phyloP scores from a whole-genome alignment of 2,888 invertebrate genomes.

The Gari tellinella region DNA sequence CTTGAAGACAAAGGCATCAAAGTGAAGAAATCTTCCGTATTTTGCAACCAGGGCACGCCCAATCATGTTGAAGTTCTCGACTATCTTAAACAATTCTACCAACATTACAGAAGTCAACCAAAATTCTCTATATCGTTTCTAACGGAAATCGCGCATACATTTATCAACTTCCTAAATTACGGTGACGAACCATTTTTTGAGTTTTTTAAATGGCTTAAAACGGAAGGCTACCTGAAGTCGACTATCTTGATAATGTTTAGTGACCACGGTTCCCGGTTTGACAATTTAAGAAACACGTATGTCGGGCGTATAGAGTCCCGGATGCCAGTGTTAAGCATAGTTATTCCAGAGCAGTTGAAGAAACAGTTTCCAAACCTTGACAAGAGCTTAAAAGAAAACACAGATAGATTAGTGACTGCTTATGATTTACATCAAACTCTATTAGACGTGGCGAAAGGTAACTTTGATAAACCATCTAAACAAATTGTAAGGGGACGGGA shows the following conservation, averaged over 20 bases:
- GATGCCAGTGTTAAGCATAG: constrained; percentile 91
- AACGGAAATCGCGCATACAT: constrained; percentile 93
- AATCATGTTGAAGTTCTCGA: constrained; percentile 87
- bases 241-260: constrained; percentile 87
- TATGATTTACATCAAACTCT: constrained; percentile 94
- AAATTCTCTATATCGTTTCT: constrained; percentile 95
- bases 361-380: constrained; percentile 88
- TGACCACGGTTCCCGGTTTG: constrained; percentile 96
- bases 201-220: constrained; percentile 86
- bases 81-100: constrained; percentile 86
- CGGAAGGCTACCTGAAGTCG: constrained; percentile 69
- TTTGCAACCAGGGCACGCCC: constrained; percentile 20
- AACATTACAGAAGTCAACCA: constrained; percentile 86
- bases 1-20: constrained; percentile 19
- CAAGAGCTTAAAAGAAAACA: constrained; percentile 88
- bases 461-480: constrained; percentile 32
- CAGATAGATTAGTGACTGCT: constrained; percentile 90
- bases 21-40: constrained; percentile 1
- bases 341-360: constrained; percentile 90
- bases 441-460: constrained; percentile 86
- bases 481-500: constrained; percentile 11
- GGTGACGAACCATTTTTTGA: constrained; percentile 89
- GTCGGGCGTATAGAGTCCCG: constrained; percentile 92
- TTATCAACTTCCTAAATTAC: constrained; percentile 90
- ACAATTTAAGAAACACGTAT: constrained; percentile 91